phyloP scores from a whole-genome alignment of 2,888 invertebrate species.

The Epirrhoe tristata region DNA sequence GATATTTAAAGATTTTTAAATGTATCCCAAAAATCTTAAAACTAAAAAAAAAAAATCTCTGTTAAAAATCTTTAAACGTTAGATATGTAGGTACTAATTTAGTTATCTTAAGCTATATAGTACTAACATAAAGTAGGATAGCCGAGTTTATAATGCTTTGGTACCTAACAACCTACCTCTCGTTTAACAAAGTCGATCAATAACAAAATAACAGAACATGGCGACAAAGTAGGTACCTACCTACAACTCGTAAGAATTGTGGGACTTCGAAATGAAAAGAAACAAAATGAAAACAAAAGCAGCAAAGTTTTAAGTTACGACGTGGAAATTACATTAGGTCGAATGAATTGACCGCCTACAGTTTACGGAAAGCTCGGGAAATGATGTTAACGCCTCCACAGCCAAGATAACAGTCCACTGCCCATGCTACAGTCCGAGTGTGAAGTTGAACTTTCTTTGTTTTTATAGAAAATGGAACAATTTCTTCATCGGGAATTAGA shows the following conservation, averaged over 20 bases:
- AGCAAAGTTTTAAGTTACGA: conserved; percentile 24
- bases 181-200: neutral
- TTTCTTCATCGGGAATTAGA: too few species aligned
- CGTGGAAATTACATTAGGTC: conserved; percentile 48
- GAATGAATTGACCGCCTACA: conserved; percentile 42
- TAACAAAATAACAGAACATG: neutral
- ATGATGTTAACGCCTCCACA: conserved; percentile 32
- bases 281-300: conserved; percentile 3
- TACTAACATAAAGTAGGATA: too few species aligned
- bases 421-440: conserved; percentile 27
- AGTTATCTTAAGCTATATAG: too few species aligned
- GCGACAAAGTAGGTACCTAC: neutral
- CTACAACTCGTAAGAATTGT: neutral
- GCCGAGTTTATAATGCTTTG: too few species aligned
- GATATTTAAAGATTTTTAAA: too few species aligned
- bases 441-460: neutral
- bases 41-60: too few species aligned
- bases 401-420: conserved; percentile 6
- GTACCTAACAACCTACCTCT: too few species aligned
- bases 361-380: conserved; percentile 34
- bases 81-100: too few species aligned
- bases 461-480: neutral
- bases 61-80: too few species aligned
- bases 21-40: too few species aligned
- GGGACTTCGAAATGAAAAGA: neutral